Percentiles rank a stretch among this genome's conserved stretches.
phyloP scores from a whole-genome alignment of 2,113 vertebrate species.

The Chionodraco myersi region DNA sequence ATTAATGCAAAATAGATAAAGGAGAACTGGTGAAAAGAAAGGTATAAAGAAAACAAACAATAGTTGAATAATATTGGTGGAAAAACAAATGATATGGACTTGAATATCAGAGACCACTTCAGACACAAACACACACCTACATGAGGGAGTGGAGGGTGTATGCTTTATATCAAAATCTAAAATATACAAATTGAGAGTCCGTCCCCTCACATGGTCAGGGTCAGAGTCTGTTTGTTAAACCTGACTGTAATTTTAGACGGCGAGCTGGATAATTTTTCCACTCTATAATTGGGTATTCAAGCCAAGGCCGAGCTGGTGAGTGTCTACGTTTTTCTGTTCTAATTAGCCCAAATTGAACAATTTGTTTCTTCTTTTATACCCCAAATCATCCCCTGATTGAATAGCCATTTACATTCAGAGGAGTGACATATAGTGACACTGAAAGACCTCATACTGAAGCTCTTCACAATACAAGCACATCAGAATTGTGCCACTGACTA shows the following conservation, averaged over 20 bases:
- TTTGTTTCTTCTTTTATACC: conserved; percentile 64
- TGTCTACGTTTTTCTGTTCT: conserved; percentile 46
- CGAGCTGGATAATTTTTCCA: conserved; percentile 28
- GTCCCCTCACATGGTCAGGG: conserved; percentile 34
- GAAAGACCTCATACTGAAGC: conserved; percentile 9
- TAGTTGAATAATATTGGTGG: conserved; percentile 45
- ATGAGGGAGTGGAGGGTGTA: conserved; percentile 30
- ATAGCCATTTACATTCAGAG: conserved; percentile 50
- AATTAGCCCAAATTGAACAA: conserved; percentile 73
- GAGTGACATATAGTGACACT: conserved; percentile 46
- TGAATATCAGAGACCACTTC: conserved; percentile 69
- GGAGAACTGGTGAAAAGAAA: conserved; percentile 74
- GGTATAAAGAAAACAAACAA: conserved; percentile 62
- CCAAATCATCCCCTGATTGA: conserved; percentile 58
- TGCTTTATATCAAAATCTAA: conserved; percentile 40
- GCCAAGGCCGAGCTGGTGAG: conserved; percentile 61
- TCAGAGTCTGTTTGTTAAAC: conserved; percentile 49
- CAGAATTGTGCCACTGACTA: conserved; percentile 6
- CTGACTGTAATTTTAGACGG: conserved; percentile 48
- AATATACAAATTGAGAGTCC: conserved; percentile 57
- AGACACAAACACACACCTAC: conserved; percentile 39
- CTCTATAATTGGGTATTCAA: conserved; percentile 68
- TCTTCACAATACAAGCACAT: conserved; percentile 29
- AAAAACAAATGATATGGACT: conserved; percentile 62
- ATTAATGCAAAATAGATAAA: conserved; percentile 77